Base-by-base conservation (phyloP, 2,113 vertebrate genomes). In the Prinia subflava region DNA sequence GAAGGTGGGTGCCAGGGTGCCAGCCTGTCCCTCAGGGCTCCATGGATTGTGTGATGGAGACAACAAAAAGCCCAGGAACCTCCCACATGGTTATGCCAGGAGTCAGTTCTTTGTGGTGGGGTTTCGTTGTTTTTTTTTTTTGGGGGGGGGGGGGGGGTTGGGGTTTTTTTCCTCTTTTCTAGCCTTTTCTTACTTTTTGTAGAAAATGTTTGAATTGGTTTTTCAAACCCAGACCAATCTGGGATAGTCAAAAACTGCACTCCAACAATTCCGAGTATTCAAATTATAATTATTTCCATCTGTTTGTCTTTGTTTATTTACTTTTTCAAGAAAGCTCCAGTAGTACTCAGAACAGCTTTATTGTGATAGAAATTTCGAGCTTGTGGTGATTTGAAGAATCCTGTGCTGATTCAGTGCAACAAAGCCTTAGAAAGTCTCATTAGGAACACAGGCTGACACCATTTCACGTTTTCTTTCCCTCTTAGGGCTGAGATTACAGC, bases 201-300 rank as follows among this genome's bases (percentile, higher is more conserved):
- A 44, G 39, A 65, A 65, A 53, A 79, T 9, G 7, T 31, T 59
- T 52, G 53, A 33, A 42, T 49, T 25, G 15, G 6, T 5, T 50
- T 68, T 75, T 71, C 56, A 41, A 47, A 62, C 46, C 81, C 19
- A 80, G 65, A 64, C 9, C 39, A 55, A 33, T 28, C 39, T 37
- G n/a, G 69, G 62, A 63, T 81, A 71, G 75, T 11, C 49, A 64
- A 53, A 87, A 81, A 42, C 55, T 49, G n/a, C 37, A 4, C 33
- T 90, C 39, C 76, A 90, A 64, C 50, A 21, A 80, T 96, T 52
- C 41, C 69, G 90, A 53, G 65, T 53, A 79, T 92, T 79, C 0
- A 0, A 46, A 47, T 82, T 79, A 16, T 79, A 73, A 94, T 91
- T 57, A 81, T 91, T 97, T 76, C 94, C 93, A 84, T 96, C 62